Conservation (phyloP, 2,113 vertebrate genomes). For the Mus spicilegus region DNA sequence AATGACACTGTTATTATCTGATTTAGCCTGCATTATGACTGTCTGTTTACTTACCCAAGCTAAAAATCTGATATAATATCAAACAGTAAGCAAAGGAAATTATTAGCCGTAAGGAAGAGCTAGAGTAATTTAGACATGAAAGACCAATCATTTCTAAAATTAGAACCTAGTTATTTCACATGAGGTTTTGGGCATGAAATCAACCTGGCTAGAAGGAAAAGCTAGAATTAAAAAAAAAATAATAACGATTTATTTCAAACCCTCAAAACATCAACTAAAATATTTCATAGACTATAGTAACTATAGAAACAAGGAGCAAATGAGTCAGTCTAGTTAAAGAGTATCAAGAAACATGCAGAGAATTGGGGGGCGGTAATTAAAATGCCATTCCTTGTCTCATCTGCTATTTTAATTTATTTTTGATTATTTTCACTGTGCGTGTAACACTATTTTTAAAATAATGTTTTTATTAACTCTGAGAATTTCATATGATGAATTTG, state of each 20-base stretch:
- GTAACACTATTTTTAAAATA: background rate
- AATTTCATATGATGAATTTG: background rate
- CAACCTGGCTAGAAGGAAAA: background rate
- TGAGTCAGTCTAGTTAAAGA: background rate
- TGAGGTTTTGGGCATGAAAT: background rate
- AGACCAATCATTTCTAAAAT: constrained; percentile 16
- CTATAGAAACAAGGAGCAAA: background rate
- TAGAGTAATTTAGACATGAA: background rate
- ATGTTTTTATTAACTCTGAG: background rate
- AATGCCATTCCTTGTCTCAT: background rate
- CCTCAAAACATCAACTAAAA: background rate
- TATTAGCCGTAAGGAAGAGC: background rate
- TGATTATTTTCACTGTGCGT: background rate
- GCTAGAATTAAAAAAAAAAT: background rate
- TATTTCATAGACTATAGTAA: background rate
- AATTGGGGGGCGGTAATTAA: background rate
- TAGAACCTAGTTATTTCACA: background rate
- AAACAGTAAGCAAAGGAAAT: background rate
- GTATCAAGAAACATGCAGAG: background rate
- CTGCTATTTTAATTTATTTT: background rate
- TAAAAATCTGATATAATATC: background rate
- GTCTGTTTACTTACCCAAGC: background rate
- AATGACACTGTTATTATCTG: constrained; percentile 4
- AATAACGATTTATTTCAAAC: background rate
- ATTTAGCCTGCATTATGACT: background rate